A percentile compares a stretch with the other conserved stretches of the same genome.
Conservation (phyloP, 2,113 vertebrate species). For the Solenodon paradoxus region DNA sequence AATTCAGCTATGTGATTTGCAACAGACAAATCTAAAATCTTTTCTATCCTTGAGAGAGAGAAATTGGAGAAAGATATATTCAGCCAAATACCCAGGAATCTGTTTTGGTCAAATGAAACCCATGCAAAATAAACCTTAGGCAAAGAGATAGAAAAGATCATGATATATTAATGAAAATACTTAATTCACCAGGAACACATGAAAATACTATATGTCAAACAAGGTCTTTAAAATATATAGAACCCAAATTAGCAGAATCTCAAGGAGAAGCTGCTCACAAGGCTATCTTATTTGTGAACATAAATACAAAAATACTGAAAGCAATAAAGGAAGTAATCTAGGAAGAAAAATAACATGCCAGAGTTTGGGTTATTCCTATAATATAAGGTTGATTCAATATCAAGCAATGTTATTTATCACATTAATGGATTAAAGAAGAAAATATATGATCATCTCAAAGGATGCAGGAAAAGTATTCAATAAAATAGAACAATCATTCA, state of each 20-base stretch:
- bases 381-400: neutral
- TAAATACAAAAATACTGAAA: slow-evolving; percentile 11
- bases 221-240: slow-evolving; percentile 36
- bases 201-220: neutral
- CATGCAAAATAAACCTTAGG: slow-evolving; percentile 20
- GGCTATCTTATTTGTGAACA: neutral
- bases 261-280: slow-evolving; percentile 14
- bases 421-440: slow-evolving; percentile 31
- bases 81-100: neutral
- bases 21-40: slow-evolving; percentile 5
- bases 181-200: neutral
- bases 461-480: neutral
- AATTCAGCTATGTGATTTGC: neutral
- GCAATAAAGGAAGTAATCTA: slow-evolving; percentile 8
- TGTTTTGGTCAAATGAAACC: neutral
- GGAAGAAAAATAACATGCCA: neutral
- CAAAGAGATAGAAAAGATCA: neutral
- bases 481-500: neutral
- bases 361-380: neutral
- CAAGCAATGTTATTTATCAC: neutral
- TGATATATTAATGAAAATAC: neutral
- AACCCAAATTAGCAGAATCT: neutral
- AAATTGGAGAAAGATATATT: neutral
- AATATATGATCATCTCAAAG: neutral
- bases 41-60: neutral